Conservation (phyloP, 2,888 invertebrate genomes). For the Drosophila fulvimacula region DNA sequence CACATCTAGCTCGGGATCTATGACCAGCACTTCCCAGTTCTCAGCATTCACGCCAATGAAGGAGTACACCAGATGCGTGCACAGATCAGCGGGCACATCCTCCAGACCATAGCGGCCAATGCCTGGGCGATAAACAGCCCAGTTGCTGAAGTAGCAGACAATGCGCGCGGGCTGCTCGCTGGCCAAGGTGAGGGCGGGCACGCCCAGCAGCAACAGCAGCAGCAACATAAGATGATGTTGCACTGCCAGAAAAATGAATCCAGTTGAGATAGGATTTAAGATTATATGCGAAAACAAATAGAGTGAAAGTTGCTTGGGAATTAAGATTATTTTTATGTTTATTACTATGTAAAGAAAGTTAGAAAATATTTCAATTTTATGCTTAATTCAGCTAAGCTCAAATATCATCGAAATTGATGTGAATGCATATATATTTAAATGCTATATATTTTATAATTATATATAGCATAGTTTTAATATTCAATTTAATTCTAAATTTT, state of each 20-base stretch:
- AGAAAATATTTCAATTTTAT: neutral
- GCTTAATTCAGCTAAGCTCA: no score
- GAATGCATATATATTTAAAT: no score
- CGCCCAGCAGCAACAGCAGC: constrained; percentile 58
- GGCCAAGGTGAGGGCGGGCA: constrained; percentile 46
- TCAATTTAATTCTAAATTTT: no score
- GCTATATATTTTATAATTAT: no score
- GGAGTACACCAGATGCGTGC: constrained; percentile 95
- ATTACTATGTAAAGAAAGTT: no score
- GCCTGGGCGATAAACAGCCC: constrained; percentile 93
- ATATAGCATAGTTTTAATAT: no score
- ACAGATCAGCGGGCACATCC: constrained; percentile 92
- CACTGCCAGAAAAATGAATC: constrained; percentile 31
- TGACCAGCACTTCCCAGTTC: constrained; percentile 90
- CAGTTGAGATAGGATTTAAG: neutral
- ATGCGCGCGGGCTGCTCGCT: constrained; percentile 85
- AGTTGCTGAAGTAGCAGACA: constrained; percentile 86
- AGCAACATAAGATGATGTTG: constrained; percentile 27
- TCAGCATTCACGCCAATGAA: constrained; percentile 94
- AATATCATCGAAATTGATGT: no score
- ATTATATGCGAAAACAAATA: neutral
- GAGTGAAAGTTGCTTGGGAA: neutral
- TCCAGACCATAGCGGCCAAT: constrained; percentile 93
- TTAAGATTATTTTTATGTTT: no score
- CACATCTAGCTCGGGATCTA: constrained; percentile 92